Conservation (phyloP, 1,140 invertebrate genomes). For the Cephus cinctus region DNA sequence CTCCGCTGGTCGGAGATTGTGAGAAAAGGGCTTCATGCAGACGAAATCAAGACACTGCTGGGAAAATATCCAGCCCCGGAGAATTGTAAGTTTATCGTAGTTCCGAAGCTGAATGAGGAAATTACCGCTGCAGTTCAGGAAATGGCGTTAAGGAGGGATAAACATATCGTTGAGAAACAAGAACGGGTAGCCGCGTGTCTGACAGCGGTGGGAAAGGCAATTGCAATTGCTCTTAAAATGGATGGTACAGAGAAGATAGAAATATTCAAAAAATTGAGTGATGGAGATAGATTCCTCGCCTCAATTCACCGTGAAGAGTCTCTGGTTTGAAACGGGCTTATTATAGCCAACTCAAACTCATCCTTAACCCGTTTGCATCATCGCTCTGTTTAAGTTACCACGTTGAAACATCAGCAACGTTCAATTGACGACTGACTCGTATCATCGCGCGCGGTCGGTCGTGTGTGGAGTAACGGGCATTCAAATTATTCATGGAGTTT, state of each 20-base stretch:
- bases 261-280: constrained; percentile 11
- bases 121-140: not conserved
- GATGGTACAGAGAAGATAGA: constrained; percentile 4
- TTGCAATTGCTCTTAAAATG: constrained; percentile 5
- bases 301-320: constrained; percentile 11
- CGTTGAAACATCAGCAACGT: too few species aligned
- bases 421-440: too few species aligned
- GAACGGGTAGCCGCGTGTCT: constrained; percentile 9
- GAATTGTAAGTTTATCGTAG: not conserved
- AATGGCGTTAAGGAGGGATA: not conserved
- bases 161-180: not conserved
- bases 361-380: too few species aligned
- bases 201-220: constrained; percentile 5
- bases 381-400: too few species aligned
- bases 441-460: too few species aligned
- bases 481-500: too few species aligned
- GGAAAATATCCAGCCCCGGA: not conserved
- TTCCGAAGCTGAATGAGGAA: not conserved
- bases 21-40: not conserved
- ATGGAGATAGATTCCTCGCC: constrained; percentile 7
- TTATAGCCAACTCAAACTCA: constrained; percentile 7
- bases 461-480: too few species aligned
- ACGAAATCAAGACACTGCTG: not conserved
- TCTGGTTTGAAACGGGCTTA: constrained; percentile 6
- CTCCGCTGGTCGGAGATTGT: not conserved